Evolutionary conservation across 1,140 invertebrate genomes (phyloP).

Genomic region (Streblospio benedicti): DNA sequence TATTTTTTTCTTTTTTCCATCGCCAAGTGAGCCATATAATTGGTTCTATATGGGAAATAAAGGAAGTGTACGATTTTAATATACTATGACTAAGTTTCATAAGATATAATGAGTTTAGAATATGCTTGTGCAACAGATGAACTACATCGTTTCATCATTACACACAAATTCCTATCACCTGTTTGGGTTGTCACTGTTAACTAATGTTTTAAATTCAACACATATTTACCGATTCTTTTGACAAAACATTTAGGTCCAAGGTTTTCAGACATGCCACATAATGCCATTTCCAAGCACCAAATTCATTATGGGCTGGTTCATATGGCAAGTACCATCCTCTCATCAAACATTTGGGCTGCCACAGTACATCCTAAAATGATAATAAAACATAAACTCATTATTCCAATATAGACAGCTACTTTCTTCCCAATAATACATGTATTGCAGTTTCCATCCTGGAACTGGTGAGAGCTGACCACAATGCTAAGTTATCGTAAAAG

Average conservation of each 20-base stretch:
- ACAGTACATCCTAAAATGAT: slow-evolving; percentile 21
- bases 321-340: slow-evolving; percentile 30
- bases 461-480: neutral
- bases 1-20: too few species aligned
- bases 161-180: too few species aligned
- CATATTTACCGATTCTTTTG: neutral
- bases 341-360: slow-evolving; percentile 25
- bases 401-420: neutral
- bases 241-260: slow-evolving; percentile 16
- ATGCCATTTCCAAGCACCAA: slow-evolving; percentile 26
- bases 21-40: too few species aligned
- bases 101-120: too few species aligned
- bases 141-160: too few species aligned
- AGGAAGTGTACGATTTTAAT: too few species aligned
- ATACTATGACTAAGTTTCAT: too few species aligned
- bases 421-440: neutral
- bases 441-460: neutral
- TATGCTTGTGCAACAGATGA: too few species aligned
- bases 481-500: neutral
- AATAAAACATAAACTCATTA: neutral
- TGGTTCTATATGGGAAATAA: too few species aligned
- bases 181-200: too few species aligned
- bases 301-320: slow-evolving; percentile 19
- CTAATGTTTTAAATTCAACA: too few species aligned
- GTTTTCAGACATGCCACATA: slow-evolving; percentile 23